A percentile compares a stretch with the other conserved stretches of the same genome.
These are phyloP conservation scores for Tangara arthus DNA, from an alignment of 2,797 vertebrate genomes.

Conservation along the genomic window DNA sequence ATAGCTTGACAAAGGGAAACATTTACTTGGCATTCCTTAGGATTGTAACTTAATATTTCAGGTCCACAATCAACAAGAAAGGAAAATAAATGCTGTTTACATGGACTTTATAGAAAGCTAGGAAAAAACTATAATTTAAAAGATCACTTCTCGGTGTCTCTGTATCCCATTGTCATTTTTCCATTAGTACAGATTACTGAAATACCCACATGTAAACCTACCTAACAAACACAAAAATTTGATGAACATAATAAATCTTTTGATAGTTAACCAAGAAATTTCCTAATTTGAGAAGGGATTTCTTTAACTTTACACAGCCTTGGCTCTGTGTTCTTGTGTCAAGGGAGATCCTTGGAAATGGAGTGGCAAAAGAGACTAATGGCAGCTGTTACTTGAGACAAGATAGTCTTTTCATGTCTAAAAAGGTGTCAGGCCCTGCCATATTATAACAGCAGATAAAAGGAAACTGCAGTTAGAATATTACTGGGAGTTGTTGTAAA, in stretches of 20 bases:
- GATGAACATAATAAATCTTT: neutral
- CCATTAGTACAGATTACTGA: neutral
- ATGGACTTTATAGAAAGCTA: neutral
- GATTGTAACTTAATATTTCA: neutral
- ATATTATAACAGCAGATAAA: conserved; percentile 82
- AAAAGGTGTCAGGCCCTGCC: conserved; percentile 78
- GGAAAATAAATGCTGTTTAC: neutral
- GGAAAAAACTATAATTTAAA: neutral
- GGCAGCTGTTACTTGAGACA: conserved; percentile 53
- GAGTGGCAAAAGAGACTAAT: neutral
- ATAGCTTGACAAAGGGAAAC: neutral
- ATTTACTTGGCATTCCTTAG: neutral
- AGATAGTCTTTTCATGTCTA: conserved; percentile 85
- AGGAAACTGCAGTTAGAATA: conserved; percentile 71
- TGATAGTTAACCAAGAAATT: neutral
- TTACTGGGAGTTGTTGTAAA: conserved; percentile 71
- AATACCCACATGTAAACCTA: fast-evolving
- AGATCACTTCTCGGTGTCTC: fast-evolving
- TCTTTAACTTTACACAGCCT: neutral
- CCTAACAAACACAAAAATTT: neutral
- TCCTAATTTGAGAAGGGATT: neutral
- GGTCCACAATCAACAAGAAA: neutral
- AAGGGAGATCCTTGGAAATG: neutral
- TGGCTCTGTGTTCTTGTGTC: neutral
- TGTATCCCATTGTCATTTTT: neutral